These are phyloP conservation scores for Thamnophis elegans DNA, from an alignment of 2,797 vertebrate genomes.

Conservation along the genomic window DNA sequence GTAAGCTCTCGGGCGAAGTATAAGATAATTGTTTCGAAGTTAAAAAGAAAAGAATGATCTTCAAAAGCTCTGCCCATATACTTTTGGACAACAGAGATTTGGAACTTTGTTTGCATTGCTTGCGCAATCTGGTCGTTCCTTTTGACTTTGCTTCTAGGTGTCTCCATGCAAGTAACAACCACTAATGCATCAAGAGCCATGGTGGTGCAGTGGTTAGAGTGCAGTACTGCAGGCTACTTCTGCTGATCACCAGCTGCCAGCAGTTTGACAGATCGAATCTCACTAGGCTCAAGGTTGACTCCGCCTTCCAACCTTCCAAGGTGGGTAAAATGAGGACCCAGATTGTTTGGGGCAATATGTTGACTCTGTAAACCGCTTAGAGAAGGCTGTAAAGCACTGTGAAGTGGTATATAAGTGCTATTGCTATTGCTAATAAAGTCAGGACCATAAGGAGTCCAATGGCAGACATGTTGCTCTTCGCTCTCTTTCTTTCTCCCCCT, in stretches of 20 bases:
- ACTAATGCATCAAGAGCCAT: not conserved
- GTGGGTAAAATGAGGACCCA: too few relatives aligned
- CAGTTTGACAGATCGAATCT: too few relatives aligned
- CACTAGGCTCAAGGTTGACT: too few relatives aligned
- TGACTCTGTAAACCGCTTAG: too few relatives aligned
- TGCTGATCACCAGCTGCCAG: too few relatives aligned
- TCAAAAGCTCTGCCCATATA: not conserved
- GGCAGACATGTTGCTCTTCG: not conserved
- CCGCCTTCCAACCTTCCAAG: too few relatives aligned
- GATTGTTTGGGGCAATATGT: too few relatives aligned
- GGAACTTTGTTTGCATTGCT: slow-evolving; percentile 18
- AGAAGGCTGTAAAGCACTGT: too few relatives aligned
- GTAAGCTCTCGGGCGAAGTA: not conserved
- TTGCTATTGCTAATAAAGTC: not conserved
- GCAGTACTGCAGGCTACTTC: too few relatives aligned
- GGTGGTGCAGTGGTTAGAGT: too few relatives aligned
- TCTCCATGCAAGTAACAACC: not conserved
- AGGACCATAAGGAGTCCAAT: slow-evolving; percentile 1
- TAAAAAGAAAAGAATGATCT: not conserved
- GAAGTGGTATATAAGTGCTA: too few relatives aligned
- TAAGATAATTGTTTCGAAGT: not conserved
- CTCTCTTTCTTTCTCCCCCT: not conserved
- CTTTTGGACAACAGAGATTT: not conserved
- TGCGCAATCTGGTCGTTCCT: slow-evolving; percentile 9
- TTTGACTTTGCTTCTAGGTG: not conserved